phyloP scores from a whole-genome alignment of 1,140 invertebrate genomes.

The Pseudomyrmex cubaensis region DNA sequence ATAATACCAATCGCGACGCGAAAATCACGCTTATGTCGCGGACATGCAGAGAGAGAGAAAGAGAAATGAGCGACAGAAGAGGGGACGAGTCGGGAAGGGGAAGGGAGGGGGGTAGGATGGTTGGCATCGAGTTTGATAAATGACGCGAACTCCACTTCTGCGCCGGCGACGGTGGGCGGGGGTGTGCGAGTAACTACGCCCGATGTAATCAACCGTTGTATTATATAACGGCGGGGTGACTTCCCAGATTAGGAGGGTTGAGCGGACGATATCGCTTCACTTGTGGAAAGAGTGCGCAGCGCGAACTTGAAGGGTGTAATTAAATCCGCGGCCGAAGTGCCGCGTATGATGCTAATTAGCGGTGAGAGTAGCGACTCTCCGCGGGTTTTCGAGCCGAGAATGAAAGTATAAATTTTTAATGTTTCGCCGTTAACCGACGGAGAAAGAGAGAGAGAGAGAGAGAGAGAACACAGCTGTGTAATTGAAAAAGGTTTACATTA shows the following conservation, averaged over 20 bases:
- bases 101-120: no score
- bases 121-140: slow-evolving; percentile 80
- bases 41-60: slow-evolving; percentile 32
- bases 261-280: slow-evolving; percentile 24
- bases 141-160: slow-evolving; percentile 77
- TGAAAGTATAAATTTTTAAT: slow-evolving; percentile 42
- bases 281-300: slow-evolving; percentile 39
- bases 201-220: slow-evolving; percentile 81
- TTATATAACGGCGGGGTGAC: slow-evolving; percentile 80
- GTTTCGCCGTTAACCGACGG: not conserved
- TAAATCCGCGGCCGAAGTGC: slow-evolving; percentile 47
- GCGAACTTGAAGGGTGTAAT: slow-evolving; percentile 51
- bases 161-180: slow-evolving; percentile 45
- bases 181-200: slow-evolving; percentile 60
- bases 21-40: slow-evolving; percentile 69
- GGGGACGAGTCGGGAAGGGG: slow-evolving; percentile 13
- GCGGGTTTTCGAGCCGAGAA: not conserved
- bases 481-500: slow-evolving; percentile 27
- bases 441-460: no score
- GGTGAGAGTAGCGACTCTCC: not conserved
- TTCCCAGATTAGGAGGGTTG: slow-evolving; percentile 74
- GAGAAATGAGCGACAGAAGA: slow-evolving; percentile 20
- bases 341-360: slow-evolving; percentile 42
- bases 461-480: not conserved
- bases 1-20: slow-evolving; percentile 79